A percentile compares a stretch with the other conserved stretches of the same genome.
Conservation (phyloP, 2,888 invertebrate species). For the Eretmocerus hayati region DNA sequence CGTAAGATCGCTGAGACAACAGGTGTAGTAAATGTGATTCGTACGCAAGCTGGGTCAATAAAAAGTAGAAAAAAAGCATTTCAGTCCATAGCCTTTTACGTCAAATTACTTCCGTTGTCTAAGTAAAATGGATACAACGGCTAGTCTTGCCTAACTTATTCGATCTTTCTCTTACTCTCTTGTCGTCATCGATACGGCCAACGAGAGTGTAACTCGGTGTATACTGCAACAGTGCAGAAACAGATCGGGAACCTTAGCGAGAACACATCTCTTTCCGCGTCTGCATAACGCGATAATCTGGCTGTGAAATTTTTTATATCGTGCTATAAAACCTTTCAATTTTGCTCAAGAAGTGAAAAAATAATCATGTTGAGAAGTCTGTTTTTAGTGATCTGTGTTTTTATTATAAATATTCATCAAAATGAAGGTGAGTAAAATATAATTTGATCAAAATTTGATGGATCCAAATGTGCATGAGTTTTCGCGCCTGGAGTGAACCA, state of each 20-base stretch:
- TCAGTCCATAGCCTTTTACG: slow-evolving; percentile 20
- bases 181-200: not conserved
- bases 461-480: too few species aligned
- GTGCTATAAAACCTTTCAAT: too few species aligned
- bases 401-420: slow-evolving; percentile 3
- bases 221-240: slow-evolving; percentile 8
- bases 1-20: slow-evolving; percentile 11
- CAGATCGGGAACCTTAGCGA: slow-evolving; percentile 14
- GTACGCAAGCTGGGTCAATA: slow-evolving; percentile 8
- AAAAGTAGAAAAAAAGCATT: slow-evolving; percentile 17
- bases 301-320: not conserved
- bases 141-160: slow-evolving; percentile 18
- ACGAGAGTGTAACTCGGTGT: slow-evolving; percentile 7
- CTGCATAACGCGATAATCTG: slow-evolving; percentile 4
- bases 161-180: slow-evolving; percentile 1
- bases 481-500: too few species aligned
- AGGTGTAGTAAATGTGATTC: slow-evolving; percentile 18
- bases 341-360: too few species aligned
- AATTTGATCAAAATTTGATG: too few species aligned
- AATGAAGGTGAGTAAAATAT: slow-evolving; percentile 18
- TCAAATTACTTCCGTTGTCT: slow-evolving; percentile 20
- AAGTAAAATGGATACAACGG: slow-evolving; percentile 13
- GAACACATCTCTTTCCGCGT: slow-evolving; percentile 20
- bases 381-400: slow-evolving; percentile 10
- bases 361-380: slow-evolving; percentile 10